Evolutionary conservation across 64 coral and sea anemone genomes (phyloP).

Genomic region (Montipora efflorescens): DNA sequence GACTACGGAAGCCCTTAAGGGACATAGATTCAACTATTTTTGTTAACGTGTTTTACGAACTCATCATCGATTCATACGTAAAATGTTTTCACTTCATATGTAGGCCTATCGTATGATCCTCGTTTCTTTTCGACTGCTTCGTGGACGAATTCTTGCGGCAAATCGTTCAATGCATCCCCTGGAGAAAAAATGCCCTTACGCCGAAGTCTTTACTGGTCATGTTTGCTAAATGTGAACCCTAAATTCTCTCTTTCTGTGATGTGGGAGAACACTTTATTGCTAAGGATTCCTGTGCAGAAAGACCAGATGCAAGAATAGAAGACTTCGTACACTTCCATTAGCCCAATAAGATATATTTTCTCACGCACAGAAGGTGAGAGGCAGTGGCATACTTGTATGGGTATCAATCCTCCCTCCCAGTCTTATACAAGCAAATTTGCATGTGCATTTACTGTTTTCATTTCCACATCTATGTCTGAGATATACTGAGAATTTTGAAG

Average conservation of each 20-base stretch:
- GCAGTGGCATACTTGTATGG: background rate
- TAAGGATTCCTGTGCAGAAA: constrained; percentile 1
- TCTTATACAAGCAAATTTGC: background rate
- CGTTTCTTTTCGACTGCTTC: too few relatives aligned
- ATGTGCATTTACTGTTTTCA: background rate
- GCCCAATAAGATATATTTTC: background rate
- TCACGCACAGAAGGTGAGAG: background rate
- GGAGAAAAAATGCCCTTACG: too few relatives aligned
- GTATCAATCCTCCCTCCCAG: background rate
- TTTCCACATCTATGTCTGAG: background rate
- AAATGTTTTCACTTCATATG: too few relatives aligned
- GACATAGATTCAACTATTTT: too few relatives aligned
- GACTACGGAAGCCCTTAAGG: too few relatives aligned
- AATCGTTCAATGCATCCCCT: too few relatives aligned
- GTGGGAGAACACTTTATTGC: background rate
- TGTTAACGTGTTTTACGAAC: too few relatives aligned
- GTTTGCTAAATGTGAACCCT: background rate
- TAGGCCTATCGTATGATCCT: too few relatives aligned
- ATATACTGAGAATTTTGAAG: background rate
- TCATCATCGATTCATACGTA: too few relatives aligned
- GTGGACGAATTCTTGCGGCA: too few relatives aligned
- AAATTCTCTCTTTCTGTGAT: background rate
- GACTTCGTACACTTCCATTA: background rate
- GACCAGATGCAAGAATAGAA: background rate
- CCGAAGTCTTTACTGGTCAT: background rate